phyloP scores from a whole-genome alignment of 1,140 invertebrate genomes.

The Bombus pyrosoma region DNA sequence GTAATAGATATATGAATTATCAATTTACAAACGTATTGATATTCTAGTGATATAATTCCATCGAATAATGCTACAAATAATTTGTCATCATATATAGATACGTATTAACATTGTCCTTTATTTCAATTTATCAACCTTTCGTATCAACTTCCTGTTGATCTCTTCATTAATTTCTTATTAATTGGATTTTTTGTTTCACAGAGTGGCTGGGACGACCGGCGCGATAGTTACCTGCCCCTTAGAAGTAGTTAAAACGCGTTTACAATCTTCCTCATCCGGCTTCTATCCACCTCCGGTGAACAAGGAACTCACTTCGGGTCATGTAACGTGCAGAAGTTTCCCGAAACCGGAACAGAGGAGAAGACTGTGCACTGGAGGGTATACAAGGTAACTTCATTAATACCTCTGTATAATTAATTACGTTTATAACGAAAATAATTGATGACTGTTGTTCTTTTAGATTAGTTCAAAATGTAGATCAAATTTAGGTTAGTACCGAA shows the following conservation, averaged over 20 bases:
- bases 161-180: background rate
- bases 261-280: conserved; percentile 94
- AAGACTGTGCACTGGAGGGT: conserved; percentile 79
- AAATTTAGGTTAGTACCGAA: too few relatives aligned
- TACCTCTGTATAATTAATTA: background rate
- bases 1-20: too few relatives aligned
- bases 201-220: conserved; percentile 96
- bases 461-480: too few relatives aligned
- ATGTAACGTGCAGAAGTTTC: conserved; percentile 81
- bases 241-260: conserved; percentile 98
- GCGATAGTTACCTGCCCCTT: conserved; percentile 98
- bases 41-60: background rate
- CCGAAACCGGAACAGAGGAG: conserved; percentile 80
- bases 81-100: background rate
- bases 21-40: background rate
- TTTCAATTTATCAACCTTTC: too few relatives aligned
- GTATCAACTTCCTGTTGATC: background rate
- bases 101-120: background rate
- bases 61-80: background rate
- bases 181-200: conserved; percentile 77
- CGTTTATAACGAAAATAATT: background rate
- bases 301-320: conserved; percentile 78
- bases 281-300: conserved; percentile 82
- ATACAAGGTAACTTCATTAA: conserved; percentile 71
- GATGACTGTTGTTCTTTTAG: too few relatives aligned